Conservation (phyloP, 1,140 invertebrate genomes). For the Sycophila sp. region DNA sequence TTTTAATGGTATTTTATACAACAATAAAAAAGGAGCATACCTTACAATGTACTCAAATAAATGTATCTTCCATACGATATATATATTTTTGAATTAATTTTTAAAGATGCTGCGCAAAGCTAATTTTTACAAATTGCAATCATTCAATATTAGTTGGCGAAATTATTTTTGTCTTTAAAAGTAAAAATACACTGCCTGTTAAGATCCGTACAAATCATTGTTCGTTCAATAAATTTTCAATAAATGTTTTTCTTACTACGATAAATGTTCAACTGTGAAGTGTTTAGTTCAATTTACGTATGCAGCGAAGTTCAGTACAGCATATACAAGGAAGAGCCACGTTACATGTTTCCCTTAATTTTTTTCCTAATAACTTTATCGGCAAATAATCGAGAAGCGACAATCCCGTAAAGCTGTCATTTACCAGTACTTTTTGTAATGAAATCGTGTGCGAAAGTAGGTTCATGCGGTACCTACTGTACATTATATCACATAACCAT, state of each 20-base stretch:
- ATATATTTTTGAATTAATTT: conserved; percentile 24
- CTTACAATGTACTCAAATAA: conserved; percentile 13
- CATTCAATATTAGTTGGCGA: neutral
- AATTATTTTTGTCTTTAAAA: no score
- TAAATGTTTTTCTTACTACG: neutral
- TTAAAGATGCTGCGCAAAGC: neutral
- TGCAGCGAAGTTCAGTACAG: no score
- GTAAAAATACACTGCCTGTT: no score
- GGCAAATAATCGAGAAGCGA: conserved; percentile 24
- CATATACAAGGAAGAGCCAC: no score
- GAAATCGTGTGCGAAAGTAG: conserved; percentile 1
- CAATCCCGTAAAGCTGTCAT: conserved; percentile 21
- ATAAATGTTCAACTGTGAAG: neutral
- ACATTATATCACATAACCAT: conserved; percentile 21
- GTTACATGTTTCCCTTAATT: neutral
- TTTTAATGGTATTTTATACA: conserved; percentile 32
- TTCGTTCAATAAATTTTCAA: no score
- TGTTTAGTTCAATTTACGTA: no score
- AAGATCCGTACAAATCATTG: no score
- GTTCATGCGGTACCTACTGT: neutral
- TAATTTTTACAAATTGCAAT: neutral
- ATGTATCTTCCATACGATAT: conserved; percentile 7
- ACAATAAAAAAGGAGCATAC: conserved; percentile 3
- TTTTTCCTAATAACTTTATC: neutral
- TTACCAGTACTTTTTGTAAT: conserved; percentile 16